Percentiles rank a stretch among this genome's conserved stretches.
Evolutionary conservation across 1,140 invertebrate species (phyloP).

Genomic region (Adelges cooleyi): DNA sequence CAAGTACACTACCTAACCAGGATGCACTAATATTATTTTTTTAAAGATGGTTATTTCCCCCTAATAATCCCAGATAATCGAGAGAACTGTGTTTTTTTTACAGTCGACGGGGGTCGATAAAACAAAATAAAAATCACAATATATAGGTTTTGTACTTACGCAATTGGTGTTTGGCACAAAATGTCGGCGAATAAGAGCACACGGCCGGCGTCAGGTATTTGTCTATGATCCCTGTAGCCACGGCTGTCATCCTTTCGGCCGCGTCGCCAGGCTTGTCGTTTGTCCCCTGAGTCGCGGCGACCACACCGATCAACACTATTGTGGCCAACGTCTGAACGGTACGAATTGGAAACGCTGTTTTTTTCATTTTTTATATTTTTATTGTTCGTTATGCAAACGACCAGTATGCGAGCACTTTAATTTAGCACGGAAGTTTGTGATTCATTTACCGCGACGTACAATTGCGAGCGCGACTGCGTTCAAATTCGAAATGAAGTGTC

Average conservation of each 20-base stretch:
- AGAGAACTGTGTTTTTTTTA: too few species aligned
- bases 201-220: background rate
- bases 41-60: too few species aligned
- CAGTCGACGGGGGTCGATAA: background rate
- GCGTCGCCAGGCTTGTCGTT: background rate
- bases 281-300: background rate
- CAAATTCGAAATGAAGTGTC: background rate
- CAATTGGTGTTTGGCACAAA: constrained; percentile 3
- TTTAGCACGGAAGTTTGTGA: background rate
- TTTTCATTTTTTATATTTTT: background rate
- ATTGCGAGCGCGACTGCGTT: background rate
- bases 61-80: too few species aligned
- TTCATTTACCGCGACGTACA: background rate
- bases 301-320: background rate
- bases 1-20: too few species aligned
- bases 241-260: background rate
- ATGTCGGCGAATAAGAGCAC: background rate
- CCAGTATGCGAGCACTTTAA: background rate
- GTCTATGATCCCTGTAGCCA: background rate
- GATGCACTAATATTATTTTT: too few species aligned
- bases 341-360: background rate
- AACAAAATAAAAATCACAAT: background rate
- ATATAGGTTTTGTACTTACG: background rate
- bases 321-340: too few species aligned
- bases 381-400: background rate